Evolutionary conservation across 2,113 vertebrate genomes (phyloP), one percentile per base, ranked within the genome.

Genomic region (Heptranchias perlo): DNA sequence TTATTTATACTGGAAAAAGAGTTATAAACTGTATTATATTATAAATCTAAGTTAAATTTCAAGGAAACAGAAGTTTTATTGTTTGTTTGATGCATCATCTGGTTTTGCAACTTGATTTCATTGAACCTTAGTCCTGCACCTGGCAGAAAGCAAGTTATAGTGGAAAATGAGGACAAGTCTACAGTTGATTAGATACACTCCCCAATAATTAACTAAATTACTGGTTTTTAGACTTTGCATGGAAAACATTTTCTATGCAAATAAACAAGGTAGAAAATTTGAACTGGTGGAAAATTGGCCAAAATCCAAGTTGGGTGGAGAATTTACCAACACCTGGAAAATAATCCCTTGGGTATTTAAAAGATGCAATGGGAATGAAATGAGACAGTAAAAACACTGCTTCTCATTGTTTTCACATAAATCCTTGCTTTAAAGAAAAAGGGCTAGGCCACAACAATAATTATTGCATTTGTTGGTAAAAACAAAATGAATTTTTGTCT

Each of bases 211-310:
- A 82, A 44, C 44, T 82, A 82, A 82, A 82, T 82, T 21, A 21
- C 39, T 47, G 78, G 4, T 44, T 82, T 7, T 82, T 82, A 82
- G 78, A 82, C 39, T 44, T 82, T 44, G 18, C 39, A 0, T 82
- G 78, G 78, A 82, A 82, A 47, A 82, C 78, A 82, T 82, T 82
- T 35, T 82, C 76, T 82, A 18, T 82, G 76, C 76, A 44, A 4
- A 82, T 82, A 82, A 82, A 47, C 78, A 82, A 21, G 39, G 5
- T 47, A 21, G 16, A 82, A 82, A 16, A 82, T 47, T 44, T 82
- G 78, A 44, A 82, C 39, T 82, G 78, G 76, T 82, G 78, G n/a
- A 82, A 82, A 82, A 82, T 82, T 82, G 39, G 78, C 78, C 39
- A 82, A 82, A 82, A 82, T 82, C 78, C 78, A 44, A 44, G 18